A percentile compares a stretch with the other conserved stretches of the same genome.
phyloP scores from a whole-genome alignment of 1,140 invertebrate species.

The Eufriesea mexicana region DNA sequence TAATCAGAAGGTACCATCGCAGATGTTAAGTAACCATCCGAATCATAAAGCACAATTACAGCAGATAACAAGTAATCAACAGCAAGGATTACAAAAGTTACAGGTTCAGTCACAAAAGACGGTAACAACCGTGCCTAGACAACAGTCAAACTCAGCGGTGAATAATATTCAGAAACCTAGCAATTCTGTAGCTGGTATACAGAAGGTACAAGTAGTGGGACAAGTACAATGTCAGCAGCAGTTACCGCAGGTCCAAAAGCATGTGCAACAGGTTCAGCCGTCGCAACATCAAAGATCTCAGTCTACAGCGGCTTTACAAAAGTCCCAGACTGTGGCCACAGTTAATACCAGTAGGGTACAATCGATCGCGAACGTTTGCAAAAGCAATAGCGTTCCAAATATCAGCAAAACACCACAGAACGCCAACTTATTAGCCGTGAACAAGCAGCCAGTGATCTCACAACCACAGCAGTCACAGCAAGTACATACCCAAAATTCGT shows the following conservation, averaged over 20 bases:
- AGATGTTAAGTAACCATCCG: constrained; percentile 51
- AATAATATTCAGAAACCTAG: constrained; percentile 73
- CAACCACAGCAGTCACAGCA: constrained; percentile 46
- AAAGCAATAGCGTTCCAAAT: constrained; percentile 77
- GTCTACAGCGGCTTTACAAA: constrained; percentile 60
- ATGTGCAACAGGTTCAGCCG: constrained; percentile 45
- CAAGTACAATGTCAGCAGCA: constrained; percentile 48
- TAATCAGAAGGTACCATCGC: constrained; percentile 63
- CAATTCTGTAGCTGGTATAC: constrained; percentile 76
- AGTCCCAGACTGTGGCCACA: constrained; percentile 66
- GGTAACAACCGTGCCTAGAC: constrained; percentile 50
- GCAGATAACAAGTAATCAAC: constrained; percentile 47
- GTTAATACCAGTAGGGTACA: constrained; percentile 67
- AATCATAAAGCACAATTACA: constrained; percentile 71
- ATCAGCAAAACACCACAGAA: constrained; percentile 67
- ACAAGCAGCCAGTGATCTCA: constrained; percentile 39
- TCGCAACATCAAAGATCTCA: constrained; percentile 65
- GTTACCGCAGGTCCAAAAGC: constrained; percentile 52
- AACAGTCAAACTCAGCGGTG: constrained; percentile 39
- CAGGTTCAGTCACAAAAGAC: constrained; percentile 63
- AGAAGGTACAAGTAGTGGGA: constrained; percentile 69
- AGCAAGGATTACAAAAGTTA: constrained; percentile 65
- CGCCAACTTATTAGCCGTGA: constrained; percentile 52
- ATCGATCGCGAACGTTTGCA: constrained; percentile 74
- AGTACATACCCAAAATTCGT: constrained; percentile 20